Conservation (phyloP, 2,888 invertebrate genomes). For the Chaetogeoica ovagalla region DNA sequence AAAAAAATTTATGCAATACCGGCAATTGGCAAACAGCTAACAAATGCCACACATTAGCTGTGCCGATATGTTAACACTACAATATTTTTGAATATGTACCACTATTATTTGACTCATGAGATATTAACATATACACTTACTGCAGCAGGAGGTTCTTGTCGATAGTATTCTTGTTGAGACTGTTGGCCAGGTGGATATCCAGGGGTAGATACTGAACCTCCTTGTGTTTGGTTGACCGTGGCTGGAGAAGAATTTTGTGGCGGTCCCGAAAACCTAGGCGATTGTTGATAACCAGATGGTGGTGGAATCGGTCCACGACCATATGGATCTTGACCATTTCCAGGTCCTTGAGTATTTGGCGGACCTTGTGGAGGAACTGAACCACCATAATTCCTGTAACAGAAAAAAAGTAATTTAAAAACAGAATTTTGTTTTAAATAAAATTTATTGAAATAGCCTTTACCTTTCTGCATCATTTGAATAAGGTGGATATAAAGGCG, state of each 20-base stretch:
- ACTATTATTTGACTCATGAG: too few relatives aligned
- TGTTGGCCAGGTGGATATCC: constrained; percentile 55
- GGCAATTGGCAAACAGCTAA: too few relatives aligned
- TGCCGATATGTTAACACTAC: too few relatives aligned
- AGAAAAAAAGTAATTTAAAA: constrained; percentile 2
- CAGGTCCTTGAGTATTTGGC: constrained; percentile 45
- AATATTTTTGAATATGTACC: too few relatives aligned
- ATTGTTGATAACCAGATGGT: constrained; percentile 61
- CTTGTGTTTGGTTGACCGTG: constrained; percentile 58
- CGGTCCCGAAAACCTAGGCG: constrained; percentile 61
- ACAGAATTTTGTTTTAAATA: not conserved
- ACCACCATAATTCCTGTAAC: constrained; percentile 56
- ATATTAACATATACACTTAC: not conserved
- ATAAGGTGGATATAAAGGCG: constrained; percentile 53
- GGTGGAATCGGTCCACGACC: constrained; percentile 57
- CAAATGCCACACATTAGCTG: too few relatives aligned
- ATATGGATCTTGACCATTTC: constrained; percentile 48
- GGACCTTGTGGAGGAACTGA: constrained; percentile 50
- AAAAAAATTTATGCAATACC: too few relatives aligned
- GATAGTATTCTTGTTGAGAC: constrained; percentile 62
- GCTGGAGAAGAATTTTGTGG: constrained; percentile 58
- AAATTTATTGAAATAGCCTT: constrained; percentile 10
- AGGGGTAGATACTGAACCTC: constrained; percentile 57
- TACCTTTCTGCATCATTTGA: constrained; percentile 57
- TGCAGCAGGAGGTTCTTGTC: constrained; percentile 62